Conservation (phyloP, 1,140 invertebrate genomes). For the Sitobion miscanthi region DNA sequence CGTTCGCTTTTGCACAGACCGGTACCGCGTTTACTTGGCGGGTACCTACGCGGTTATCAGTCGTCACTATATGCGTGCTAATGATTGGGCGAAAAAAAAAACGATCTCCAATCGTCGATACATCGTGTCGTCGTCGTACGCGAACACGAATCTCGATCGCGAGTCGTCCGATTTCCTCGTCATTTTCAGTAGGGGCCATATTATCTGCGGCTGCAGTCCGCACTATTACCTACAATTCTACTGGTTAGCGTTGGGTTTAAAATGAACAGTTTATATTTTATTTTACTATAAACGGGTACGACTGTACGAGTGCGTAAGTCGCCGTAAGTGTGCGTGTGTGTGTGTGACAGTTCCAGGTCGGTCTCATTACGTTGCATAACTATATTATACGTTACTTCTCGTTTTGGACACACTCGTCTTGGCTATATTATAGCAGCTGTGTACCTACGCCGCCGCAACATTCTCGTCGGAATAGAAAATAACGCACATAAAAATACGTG, state of each 20-base stretch:
- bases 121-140: too few species aligned
- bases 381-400: neutral
- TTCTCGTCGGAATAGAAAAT: conserved; percentile 36
- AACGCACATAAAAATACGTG: neutral
- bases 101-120: neutral
- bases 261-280: neutral
- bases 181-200: neutral
- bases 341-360: conserved; percentile 38
- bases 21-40: neutral
- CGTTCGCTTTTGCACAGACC: neutral
- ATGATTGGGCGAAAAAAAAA: neutral
- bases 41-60: too few species aligned
- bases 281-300: neutral
- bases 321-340: neutral
- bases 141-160: neutral
- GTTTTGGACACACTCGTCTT: neutral
- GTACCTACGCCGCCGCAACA: neutral
- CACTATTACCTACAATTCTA: neutral
- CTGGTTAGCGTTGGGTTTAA: neutral
- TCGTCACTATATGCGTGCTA: neutral
- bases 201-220: neutral
- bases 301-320: neutral
- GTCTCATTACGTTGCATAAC: conserved; percentile 19
- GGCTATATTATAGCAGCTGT: neutral
- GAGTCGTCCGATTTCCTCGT: neutral